Evolutionary conservation across 1,140 invertebrate species (phyloP), one percentile per base, ranked within the genome.

Genomic region (Papilio machaon): DNA sequence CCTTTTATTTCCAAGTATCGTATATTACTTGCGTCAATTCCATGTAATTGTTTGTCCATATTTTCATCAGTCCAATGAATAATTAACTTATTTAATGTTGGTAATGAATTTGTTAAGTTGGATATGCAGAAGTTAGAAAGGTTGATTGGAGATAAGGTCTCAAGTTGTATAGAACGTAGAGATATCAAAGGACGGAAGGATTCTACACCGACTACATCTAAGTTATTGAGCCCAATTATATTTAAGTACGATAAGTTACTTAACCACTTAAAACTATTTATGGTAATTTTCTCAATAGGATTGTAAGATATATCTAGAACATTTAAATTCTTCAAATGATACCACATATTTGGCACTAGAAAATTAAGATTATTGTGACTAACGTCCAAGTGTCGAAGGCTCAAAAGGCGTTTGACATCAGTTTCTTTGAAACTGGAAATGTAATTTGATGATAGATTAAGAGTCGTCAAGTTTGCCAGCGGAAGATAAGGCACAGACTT

Each of bases 1-100:
- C 98, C 98, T 70, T 96, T 97, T 77, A 98, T 97, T 86, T 97
- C 97, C 38, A 98, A 91, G 82, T 97, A 96, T 79, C 96, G 96
- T 17, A 98, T 95, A 88, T 98, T 98, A 8, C 96, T 97, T 2
- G 96, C 95, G 80, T 97, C 96, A 76, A 96, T 95, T 79, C 93
- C 92, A 49, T 95, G 91, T 74, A 98, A 93, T 86, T 98, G 97
- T 82, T 96, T 96, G 17, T 96, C 96, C 78, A 98, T 95, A 11
- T 95, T 90, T 8, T 96, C 94, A 85, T 98, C 97, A 73, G 96
- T 96, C 85, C 98, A 96, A 86, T 97, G 96, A 67, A 97, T 96
- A 54, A 96, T 95, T 23, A 97, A 93, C 75, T 96, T 96, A 79
- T 96, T 95, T 43, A 98, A 87, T 0, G 95, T 95, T 3, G 95